Base-by-base conservation (phyloP, 2,888 invertebrate genomes). In the Chalcosyrphus nemorum region DNA sequence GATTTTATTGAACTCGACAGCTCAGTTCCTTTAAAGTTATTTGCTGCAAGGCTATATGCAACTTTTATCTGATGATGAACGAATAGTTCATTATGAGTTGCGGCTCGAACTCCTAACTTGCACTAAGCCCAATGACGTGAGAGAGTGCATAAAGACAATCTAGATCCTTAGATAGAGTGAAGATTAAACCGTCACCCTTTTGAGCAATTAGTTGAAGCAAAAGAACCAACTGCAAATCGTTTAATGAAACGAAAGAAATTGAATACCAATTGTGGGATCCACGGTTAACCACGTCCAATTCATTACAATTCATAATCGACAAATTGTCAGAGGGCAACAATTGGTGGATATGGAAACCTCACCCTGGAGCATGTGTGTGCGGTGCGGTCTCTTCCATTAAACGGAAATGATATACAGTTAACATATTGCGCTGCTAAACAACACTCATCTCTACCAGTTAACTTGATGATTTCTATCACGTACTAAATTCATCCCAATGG, bases 221-320 rank as follows among this genome's bases (percentile, higher is more conserved):
- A 35, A 9, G 1, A 35, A 2, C n/a, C 1, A 9, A 1, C 35
- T 1, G n/a, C n/a, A n/a, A n/a, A n/a, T n/a, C n/a, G n/a, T n/a
- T n/a, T n/a, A n/a, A 24, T 24, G 24, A 24, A 2, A 24, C 4
- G 3, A 24, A 24, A 24, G 24, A 24, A 24, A 24, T 24, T 38
- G 13, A 19, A 19, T 45, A 7, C 17, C 7, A 45, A 17, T 63
- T 45, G 7, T 32, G 19, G 4, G 32, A n/a, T 17, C 9, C 21
- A n/a, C n/a, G n/a, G 9, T 24, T 17, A 54, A n/a, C 19, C 78
- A 78, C 74, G 74, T 84, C 38, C 68, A 38, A 63, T 63, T 63
- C 76, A 81, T 81, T 76, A 76, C 70, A 59, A 81, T 81, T 80
- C 78, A 80, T 84, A 84, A 84, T 78, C 50, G 68, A 80, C 80